Percentiles rank a stretch among this genome's conserved stretches.
Conservation (phyloP, 1,140 invertebrate species). For the Drosophila lacertosa region DNA sequence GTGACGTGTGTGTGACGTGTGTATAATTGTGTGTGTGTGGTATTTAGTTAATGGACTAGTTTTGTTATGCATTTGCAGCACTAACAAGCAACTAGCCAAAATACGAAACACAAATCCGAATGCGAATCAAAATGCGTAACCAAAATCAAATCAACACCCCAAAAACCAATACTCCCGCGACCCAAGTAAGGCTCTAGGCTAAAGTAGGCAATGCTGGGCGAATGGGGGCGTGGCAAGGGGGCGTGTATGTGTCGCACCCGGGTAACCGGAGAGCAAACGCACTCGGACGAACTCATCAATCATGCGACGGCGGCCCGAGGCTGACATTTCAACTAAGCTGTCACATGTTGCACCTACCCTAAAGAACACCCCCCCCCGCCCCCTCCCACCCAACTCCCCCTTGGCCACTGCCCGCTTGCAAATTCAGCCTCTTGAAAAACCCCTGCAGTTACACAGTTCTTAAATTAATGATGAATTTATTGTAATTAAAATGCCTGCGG, state of each 20-base stretch:
- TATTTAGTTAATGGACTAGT: constrained; percentile 76
- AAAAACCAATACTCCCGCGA: neutral
- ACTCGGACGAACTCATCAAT: constrained; percentile 36
- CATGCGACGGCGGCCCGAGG: constrained; percentile 19
- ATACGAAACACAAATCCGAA: constrained; percentile 19
- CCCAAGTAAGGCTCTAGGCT: neutral
- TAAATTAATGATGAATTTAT: constrained; percentile 57
- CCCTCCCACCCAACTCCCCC: neutral
- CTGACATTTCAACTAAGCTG: constrained; percentile 44
- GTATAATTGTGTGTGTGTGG: constrained; percentile 4
- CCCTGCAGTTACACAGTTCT: neutral
- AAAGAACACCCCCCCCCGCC: neutral
- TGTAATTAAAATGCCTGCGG: constrained; percentile 43
- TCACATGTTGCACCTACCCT: constrained; percentile 21
- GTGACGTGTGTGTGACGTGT: constrained; percentile 4
- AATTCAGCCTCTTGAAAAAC: too few relatives aligned
- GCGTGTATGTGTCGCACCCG: neutral
- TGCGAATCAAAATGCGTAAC: constrained; percentile 12
- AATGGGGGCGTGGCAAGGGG: neutral
- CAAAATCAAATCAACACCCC: constrained; percentile 19
- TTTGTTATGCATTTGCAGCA: constrained; percentile 47
- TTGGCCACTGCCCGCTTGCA: neutral
- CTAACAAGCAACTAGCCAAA: constrained; percentile 50
- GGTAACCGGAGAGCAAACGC: constrained; percentile 17
- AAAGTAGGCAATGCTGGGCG: too few relatives aligned